A percentile compares a stretch with the other conserved stretches of the same genome.
These are phyloP conservation scores for Centropyge bicolor DNA, from an alignment of 2,797 vertebrate genomes.

Conservation along the genomic window DNA sequence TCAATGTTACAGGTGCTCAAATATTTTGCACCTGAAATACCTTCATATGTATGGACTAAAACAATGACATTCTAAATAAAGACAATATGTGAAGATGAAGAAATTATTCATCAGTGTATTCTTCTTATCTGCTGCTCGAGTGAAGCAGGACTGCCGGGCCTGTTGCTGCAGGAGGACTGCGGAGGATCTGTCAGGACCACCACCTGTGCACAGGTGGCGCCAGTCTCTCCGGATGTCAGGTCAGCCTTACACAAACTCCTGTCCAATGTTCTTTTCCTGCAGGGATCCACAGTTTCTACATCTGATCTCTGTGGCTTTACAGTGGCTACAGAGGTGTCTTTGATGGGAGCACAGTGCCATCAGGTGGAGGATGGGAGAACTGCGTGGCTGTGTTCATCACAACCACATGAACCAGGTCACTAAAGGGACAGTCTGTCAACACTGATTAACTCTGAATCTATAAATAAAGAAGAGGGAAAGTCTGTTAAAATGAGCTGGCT, in stretches of 20 bases:
- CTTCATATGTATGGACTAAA: neutral
- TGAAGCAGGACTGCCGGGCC: constrained; percentile 81
- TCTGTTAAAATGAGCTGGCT: neutral
- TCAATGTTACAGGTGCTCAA: too few species aligned
- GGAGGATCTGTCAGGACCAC: constrained; percentile 25
- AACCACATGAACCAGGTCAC: neutral
- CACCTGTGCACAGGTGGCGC: neutral
- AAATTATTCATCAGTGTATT: rapidly evolving
- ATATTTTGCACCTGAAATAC: too few species aligned
- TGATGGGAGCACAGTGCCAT: constrained; percentile 56
- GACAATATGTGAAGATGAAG: neutral
- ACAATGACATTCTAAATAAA: neutral
- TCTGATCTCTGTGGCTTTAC: neutral
- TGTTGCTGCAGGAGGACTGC: constrained; percentile 56
- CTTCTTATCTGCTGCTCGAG: constrained; percentile 56
- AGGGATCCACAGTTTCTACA: neutral
- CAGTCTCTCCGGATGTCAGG: constrained; percentile 77
- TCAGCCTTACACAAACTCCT: constrained; percentile 33
- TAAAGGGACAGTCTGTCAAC: constrained; percentile 28
- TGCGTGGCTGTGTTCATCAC: neutral
- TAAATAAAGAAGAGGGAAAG: constrained; percentile 2
- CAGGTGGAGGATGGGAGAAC: constrained; percentile 42
- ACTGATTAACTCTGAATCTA: constrained; percentile 32
- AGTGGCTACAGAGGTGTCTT: neutral
- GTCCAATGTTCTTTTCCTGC: constrained; percentile 9